Percentiles rank a stretch among this genome's conserved stretches.
Conservation (phyloP, 2,888 invertebrate species). For the Lasioglossum morio region DNA sequence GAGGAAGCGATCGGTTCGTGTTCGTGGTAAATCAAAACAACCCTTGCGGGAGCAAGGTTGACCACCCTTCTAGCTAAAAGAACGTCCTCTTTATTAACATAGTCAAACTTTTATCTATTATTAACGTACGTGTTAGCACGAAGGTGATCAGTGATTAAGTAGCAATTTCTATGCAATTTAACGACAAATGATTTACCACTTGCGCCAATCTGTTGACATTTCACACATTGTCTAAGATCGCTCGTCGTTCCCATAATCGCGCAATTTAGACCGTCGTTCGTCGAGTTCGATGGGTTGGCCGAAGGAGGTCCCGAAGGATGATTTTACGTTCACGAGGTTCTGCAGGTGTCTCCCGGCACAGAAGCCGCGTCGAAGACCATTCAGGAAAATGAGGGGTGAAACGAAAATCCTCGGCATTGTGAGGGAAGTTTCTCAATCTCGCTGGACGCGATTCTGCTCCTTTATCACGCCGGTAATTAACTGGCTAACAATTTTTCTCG, state of each 20-base stretch:
- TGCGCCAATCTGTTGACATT: background rate
- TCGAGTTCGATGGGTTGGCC: background rate
- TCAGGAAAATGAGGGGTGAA: conserved; percentile 40
- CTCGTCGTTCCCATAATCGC: background rate
- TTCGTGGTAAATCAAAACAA: background rate
- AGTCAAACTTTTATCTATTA: background rate
- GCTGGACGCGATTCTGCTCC: conserved; percentile 42
- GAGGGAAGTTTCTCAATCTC: conserved; percentile 61
- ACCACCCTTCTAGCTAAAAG: background rate
- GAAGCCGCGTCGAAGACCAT: conserved; percentile 36
- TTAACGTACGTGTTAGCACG: background rate
- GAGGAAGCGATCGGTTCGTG: conserved; percentile 3
- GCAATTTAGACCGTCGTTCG: background rate
- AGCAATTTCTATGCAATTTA: background rate
- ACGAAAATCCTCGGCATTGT: conserved; percentile 54
- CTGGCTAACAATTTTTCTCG: conserved; percentile 63
- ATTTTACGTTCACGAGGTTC: conserved; percentile 21
- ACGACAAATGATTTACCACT: background rate
- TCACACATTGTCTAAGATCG: background rate
- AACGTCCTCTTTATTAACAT: no score
- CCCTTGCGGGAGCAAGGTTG: background rate
- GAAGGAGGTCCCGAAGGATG: background rate
- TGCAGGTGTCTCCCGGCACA: conserved; percentile 15
- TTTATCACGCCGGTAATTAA: conserved; percentile 63
- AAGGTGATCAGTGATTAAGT: no score